Conservation (phyloP, 2,797 vertebrate species). For the Champsocephalus esox region DNA sequence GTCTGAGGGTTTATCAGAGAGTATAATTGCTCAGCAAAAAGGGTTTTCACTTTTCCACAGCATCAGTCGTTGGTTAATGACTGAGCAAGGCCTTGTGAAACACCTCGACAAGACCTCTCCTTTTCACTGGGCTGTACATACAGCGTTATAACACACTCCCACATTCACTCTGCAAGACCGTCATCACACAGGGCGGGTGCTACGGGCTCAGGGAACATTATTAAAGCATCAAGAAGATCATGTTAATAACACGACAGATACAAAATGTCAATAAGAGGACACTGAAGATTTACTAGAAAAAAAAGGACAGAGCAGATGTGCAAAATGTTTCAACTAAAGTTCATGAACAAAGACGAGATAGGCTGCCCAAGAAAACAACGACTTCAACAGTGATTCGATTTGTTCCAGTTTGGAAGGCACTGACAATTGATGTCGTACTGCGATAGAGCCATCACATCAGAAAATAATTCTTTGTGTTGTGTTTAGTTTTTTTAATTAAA, state of each 20-base stretch:
- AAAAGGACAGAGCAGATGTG: not conserved
- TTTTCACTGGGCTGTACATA: slow-evolving; percentile 13
- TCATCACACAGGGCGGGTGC: not conserved
- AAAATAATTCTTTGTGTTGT: too few species aligned
- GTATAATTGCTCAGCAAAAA: slow-evolving; percentile 60
- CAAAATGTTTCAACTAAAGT: not conserved
- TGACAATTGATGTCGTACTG: not conserved
- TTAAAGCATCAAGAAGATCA: slow-evolving; percentile 38
- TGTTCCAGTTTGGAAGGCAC: not conserved
- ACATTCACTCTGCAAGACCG: slow-evolving; percentile 26
- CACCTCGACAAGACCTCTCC: slow-evolving; percentile 17
- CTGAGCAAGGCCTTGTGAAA: slow-evolving; percentile 37
- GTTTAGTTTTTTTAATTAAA: not conserved
- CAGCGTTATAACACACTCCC: slow-evolving; percentile 37
- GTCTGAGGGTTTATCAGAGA: slow-evolving; percentile 45
- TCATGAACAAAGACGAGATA: slow-evolving; percentile 14
- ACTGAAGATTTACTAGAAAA: not conserved
- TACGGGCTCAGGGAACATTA: slow-evolving; percentile 18
- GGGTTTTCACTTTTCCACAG: slow-evolving; percentile 41
- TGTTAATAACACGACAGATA: slow-evolving; percentile 22
- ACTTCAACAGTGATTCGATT: not conserved
- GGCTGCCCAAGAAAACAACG: not conserved
- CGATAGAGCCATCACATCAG: too few species aligned
- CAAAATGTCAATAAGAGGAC: slow-evolving; percentile 21
- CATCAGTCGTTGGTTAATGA: slow-evolving; percentile 34